Evolutionary conservation across 2,797 vertebrate genomes (phyloP).

Genomic region (Synanceia verrucosa): DNA sequence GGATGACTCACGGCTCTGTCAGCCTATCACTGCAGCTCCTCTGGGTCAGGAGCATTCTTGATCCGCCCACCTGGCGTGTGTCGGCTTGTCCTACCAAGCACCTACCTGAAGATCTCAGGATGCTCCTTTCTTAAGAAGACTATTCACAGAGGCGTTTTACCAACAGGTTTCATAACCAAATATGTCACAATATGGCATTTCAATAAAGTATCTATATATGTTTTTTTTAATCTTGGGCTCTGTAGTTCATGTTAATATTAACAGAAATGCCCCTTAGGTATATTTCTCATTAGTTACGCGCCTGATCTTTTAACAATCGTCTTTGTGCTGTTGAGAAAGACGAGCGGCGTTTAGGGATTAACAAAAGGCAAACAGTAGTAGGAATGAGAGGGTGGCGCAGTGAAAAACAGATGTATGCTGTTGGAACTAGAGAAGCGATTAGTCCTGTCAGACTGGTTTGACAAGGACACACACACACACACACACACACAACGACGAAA

Average conservation of each 20-base stretch:
- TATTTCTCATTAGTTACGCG: no score
- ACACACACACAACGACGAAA: background rate
- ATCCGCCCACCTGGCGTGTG: conserved; percentile 33
- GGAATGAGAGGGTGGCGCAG: background rate
- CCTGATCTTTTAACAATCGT: background rate
- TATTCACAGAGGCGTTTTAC: background rate
- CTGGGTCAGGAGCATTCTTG: conserved; percentile 12
- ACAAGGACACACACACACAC: conserved; percentile 4
- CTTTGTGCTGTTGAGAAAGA: background rate
- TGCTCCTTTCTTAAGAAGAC: accelerated
- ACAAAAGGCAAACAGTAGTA: background rate
- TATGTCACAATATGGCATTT: background rate
- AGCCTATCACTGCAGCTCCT: conserved; percentile 51
- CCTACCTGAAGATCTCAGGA: no score
- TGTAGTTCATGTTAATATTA: background rate
- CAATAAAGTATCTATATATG: no score
- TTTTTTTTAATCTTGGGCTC: background rate
- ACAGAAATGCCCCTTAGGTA: background rate
- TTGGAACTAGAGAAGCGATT: conserved; percentile 21
- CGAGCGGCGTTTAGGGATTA: no score
- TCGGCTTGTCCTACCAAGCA: conserved; percentile 19
- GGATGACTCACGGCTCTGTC: conserved; percentile 29
- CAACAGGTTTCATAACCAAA: background rate
- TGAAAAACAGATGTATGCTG: background rate
- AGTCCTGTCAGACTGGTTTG: conserved; percentile 59